Base-by-base conservation (phyloP, 2,888 invertebrate species). In the Globia sparganii region DNA sequence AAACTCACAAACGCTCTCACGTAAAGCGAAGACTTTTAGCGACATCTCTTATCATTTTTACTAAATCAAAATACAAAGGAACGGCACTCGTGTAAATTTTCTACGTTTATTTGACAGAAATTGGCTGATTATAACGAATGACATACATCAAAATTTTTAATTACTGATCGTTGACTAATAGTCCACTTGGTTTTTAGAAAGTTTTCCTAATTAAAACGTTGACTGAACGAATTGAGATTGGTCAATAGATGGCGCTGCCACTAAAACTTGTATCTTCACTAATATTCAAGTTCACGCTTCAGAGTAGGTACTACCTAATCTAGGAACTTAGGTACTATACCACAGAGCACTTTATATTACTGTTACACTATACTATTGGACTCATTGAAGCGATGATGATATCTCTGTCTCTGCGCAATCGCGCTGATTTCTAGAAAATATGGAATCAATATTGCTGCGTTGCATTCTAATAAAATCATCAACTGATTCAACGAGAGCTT, bases 31-130 rank as follows among this genome's bases (percentile, higher is more conserved):
- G 46, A 59, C 9, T 75, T 75, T n/a, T 78, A 71, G 11, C 67
- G 75, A 69, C 86, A 85, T 87, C 86, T 86, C 25, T 77, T 75
- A 65, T 43, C n/a, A 13, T 59, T 75, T 53, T 28, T 21, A 37
- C 0, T 2, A 28, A 66, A 75, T n/a, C 25, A 64, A 65, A 75
- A 15, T 28, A 85, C 72, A 81, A 74, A 85, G 72, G 40, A 79
- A 46, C 18, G 13, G 15, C 34, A 61, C n/a, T n/a, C n/a, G 5
- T 34, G 18, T 5, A 25, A 37, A 0, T 31, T 46, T 53, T 13
- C 11, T 0, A 49, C 8, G 11, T 37, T 11, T 46, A 64, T 25
- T 13, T 4, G 21, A 6, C 15, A 13, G 6, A 4, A 28, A 34
- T 43, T 15, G 9, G 9, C 43, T 37, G 2, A 70, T 4, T 31